Evolutionary conservation across 2,113 vertebrate genomes (phyloP), one percentile per base, ranked within the genome.

Genomic region (Delphinus delphis): DNA sequence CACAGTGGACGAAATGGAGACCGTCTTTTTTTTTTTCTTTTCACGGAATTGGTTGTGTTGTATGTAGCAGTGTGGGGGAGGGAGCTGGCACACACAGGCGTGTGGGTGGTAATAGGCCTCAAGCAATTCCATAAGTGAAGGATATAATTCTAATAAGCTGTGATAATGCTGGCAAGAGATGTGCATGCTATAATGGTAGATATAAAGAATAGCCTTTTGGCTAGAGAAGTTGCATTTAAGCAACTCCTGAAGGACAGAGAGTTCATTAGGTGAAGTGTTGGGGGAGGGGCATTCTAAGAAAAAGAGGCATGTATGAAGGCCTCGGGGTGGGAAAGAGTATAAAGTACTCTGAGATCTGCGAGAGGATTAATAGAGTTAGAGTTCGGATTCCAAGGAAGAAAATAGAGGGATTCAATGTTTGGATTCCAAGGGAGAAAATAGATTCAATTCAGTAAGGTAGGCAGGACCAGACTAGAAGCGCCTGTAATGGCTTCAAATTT

Each of bases 181-280:
- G 20, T 28, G 3, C 1, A 4, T n/a, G 21, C 3, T 31, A 3
- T 7, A 55, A 10, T 20, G 1, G 33, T 6, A 55, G 8, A 9
- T 23, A 14, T 13, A 3, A 87, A 73, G 23, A 25, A 13, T 5
- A 47, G 26, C 15, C 23, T 91, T 81, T 58, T 70, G 50, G 11
- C 31, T 44, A 41, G 36, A 58, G 89, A 91, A 41, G 12, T 62
- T 20, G 31, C 70, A 62, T 62, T 47, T 62, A 60, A 76, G 62
- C 25, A 58, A 41, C 25, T 71, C 17, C 21, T 77, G 53, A 70
- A 55, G 21, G 25, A 80, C 53, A 80, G 28, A 33, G 26, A 65
- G 12, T 60, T 55, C 26, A 68, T 1, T 33, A 5, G 10, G 8
- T 73, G 3, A 65, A 76, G 26, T 55, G 20, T 33, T 80, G 21